A percentile compares a stretch with the other conserved stretches of the same genome.
Evolutionary conservation across 2,888 invertebrate species (phyloP).

Genomic region (Thymelicus lineola): DNA sequence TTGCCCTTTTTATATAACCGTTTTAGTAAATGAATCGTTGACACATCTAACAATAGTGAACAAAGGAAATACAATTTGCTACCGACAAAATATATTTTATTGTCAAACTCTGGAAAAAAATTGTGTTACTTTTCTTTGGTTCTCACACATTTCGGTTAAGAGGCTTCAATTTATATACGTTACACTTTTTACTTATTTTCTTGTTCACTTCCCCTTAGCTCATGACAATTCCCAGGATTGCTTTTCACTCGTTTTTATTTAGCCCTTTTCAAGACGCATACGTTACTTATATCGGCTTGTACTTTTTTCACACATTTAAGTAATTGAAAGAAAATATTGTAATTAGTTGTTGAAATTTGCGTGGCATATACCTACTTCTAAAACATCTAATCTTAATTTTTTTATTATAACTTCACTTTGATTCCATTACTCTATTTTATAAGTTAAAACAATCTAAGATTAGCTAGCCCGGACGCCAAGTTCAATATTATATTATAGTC

Average conservation of each 20-base stretch:
- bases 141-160: not conserved
- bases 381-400: no score
- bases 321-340: not conserved
- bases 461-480: no score
- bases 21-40: no score
- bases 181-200: conserved; percentile 14
- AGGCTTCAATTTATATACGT: conserved; percentile 6
- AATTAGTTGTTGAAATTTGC: no score
- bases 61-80: not conserved
- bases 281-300: no score
- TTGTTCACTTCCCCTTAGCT: conserved; percentile 4
- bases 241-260: conserved; percentile 12
- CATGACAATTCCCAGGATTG: conserved; percentile 15
- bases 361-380: no score
- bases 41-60: no score
- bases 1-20: no score
- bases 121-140: not conserved
- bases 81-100: not conserved
- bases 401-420: no score
- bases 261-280: not conserved
- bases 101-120: not conserved
- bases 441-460: no score
- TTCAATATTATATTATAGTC: no score
- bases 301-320: not conserved
- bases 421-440: no score